Evolutionary conservation across 2,797 vertebrate species (phyloP).

Genomic region (Vipera latastei): DNA sequence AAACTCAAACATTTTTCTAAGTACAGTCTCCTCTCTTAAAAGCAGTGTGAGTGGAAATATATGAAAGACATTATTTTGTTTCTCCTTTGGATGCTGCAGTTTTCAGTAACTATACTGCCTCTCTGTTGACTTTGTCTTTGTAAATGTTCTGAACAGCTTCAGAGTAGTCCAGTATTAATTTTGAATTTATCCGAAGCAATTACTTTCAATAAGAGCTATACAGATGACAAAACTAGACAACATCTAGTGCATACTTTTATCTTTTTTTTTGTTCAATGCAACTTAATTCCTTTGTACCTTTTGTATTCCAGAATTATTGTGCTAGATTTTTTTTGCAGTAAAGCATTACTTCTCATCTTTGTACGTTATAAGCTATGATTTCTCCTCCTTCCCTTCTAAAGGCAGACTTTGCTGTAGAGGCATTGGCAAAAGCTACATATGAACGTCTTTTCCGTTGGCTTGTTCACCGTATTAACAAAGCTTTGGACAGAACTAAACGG

Average conservation of each 20-base stretch:
- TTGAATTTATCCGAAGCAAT: neutral
- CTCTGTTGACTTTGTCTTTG: neutral
- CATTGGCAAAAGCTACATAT: conserved; percentile 94
- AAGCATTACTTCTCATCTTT: neutral
- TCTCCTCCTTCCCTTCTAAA: conserved; percentile 53
- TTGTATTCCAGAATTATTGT: neutral
- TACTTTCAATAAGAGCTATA: neutral
- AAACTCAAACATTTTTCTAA: neutral
- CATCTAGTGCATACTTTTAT: neutral
- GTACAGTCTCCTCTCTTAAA: neutral
- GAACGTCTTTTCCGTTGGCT: conserved; percentile 98
- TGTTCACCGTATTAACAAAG: conserved; percentile 97
- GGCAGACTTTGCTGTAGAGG: conserved; percentile 96
- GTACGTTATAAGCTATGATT: neutral
- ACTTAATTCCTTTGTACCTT: neutral
- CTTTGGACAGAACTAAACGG: conserved; percentile 95
- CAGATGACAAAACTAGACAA: neutral
- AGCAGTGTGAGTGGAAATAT: neutral
- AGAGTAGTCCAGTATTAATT: neutral
- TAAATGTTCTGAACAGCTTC: neutral
- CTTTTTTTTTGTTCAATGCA: neutral
- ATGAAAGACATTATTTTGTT: neutral
- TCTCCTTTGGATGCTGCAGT: neutral
- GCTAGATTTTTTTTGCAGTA: neutral
- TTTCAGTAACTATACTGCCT: neutral